Evolutionary conservation across 2,113 vertebrate species (phyloP).

Genomic region (Zosterops japonicus): DNA sequence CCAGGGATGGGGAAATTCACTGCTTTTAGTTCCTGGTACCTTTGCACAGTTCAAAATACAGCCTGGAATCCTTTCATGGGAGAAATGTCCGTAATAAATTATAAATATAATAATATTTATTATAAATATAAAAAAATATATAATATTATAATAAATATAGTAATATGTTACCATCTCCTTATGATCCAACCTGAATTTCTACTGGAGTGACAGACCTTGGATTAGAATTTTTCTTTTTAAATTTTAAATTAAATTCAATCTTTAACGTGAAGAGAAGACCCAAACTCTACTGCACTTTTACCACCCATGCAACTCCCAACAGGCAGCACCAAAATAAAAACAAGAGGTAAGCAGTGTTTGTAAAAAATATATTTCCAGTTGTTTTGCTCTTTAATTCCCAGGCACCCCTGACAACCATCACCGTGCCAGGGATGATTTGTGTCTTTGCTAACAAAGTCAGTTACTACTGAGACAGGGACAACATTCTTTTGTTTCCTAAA

Average conservation of each 20-base stretch:
- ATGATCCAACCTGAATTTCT: not conserved
- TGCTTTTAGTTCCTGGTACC: not conserved
- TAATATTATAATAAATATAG: not conserved
- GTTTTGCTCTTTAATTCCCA: not conserved
- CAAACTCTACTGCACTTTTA: not conserved
- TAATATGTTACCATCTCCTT: not conserved
- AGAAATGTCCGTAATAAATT: not conserved
- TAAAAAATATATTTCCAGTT: slow-evolving; percentile 63
- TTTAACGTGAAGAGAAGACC: not conserved
- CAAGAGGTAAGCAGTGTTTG: not conserved
- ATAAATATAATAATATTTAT: not conserved
- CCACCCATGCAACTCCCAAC: not conserved
- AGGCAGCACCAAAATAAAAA: not conserved
- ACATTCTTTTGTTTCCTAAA: not conserved
- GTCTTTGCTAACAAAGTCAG: not conserved
- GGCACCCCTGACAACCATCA: not conserved
- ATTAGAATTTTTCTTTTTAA: not conserved
- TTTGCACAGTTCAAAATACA: not conserved
- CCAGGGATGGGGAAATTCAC: rapidly evolving
- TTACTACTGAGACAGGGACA: not conserved
- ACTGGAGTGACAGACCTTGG: not conserved
- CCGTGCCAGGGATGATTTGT: not conserved
- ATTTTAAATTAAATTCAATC: not conserved
- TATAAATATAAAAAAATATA: not conserved
- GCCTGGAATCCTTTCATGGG: not conserved